Percentiles rank a stretch among this genome's conserved stretches.
These are phyloP conservation scores for Trileptium ribeirensis DNA, from an alignment of 2,888 invertebrate genomes.

Conservation along the genomic window DNA sequence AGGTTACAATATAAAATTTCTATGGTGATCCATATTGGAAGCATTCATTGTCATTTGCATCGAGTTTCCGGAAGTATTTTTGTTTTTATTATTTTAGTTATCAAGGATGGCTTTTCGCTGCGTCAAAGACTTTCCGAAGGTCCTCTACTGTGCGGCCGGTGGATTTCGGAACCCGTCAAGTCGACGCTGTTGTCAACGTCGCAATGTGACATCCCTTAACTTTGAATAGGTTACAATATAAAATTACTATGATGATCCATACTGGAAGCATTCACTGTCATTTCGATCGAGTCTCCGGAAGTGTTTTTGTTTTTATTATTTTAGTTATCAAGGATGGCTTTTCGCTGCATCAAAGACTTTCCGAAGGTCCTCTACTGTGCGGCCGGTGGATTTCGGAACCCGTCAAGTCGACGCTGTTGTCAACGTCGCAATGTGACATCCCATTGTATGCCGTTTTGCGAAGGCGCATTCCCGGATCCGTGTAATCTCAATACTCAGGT, in stretches of 20 bases:
- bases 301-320: too few species aligned
- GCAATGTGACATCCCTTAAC: not conserved
- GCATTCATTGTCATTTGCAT: too few species aligned
- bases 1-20: too few species aligned
- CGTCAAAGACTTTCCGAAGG: constrained; percentile 9
- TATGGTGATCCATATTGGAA: too few species aligned
- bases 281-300: too few species aligned
- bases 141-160: constrained; percentile 10
- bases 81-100: constrained; percentile 12
- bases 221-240: too few species aligned
- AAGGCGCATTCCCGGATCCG: constrained; percentile 12
- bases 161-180: not conserved
- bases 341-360: constrained; percentile 9
- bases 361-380: constrained; percentile 11
- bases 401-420: not conserved
- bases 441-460: constrained; percentile 12
- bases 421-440: not conserved
- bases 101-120: not conserved
- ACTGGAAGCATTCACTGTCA: too few species aligned
- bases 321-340: not conserved
- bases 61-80: not conserved
- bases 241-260: too few species aligned
- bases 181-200: not conserved
- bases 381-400: constrained; percentile 9
- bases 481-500: constrained; percentile 6